These are phyloP conservation scores for Taenaris catops DNA, from an alignment of 2,888 invertebrate species.

Conservation along the genomic window DNA sequence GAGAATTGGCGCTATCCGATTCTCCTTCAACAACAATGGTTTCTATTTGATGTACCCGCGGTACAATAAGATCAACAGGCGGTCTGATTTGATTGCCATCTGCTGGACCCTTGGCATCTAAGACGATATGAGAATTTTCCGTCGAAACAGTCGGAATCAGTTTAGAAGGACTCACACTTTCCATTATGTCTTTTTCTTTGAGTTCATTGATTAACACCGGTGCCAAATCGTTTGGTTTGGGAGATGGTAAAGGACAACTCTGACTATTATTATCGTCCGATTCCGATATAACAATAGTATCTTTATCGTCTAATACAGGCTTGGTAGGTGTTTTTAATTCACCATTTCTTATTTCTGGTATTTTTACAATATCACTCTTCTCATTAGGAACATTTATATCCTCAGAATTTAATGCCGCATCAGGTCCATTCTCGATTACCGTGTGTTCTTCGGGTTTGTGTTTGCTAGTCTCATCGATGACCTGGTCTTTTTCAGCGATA, in stretches of 20 bases:
- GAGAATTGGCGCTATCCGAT: conserved; percentile 51
- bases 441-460: conserved; percentile 37
- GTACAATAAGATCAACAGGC: conserved; percentile 49
- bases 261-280: conserved; percentile 73
- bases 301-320: conserved; percentile 56
- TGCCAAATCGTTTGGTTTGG: conserved; percentile 47
- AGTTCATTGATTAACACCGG: conserved; percentile 49
- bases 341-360: conserved; percentile 42
- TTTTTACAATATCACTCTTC: conserved; percentile 37
- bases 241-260: conserved; percentile 70
- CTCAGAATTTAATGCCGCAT: conserved; percentile 21
- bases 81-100: conserved; percentile 43
- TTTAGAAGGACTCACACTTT: conserved; percentile 62
- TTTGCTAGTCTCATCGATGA: conserved; percentile 47
- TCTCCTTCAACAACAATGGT: conserved; percentile 66
- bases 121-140: conserved; percentile 64
- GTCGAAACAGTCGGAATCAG: conserved; percentile 63
- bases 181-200: conserved; percentile 55
- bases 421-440: conserved; percentile 30
- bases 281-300: conserved; percentile 69
- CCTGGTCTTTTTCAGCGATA: conserved; percentile 56
- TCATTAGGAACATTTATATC: conserved; percentile 29
- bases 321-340: conserved; percentile 51
- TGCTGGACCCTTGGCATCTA: conserved; percentile 57
- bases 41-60: conserved; percentile 57